A percentile compares a stretch with the other conserved stretches of the same genome.
Evolutionary conservation across 2,888 invertebrate species (phyloP).

Genomic region (Lasioglossum morio): DNA sequence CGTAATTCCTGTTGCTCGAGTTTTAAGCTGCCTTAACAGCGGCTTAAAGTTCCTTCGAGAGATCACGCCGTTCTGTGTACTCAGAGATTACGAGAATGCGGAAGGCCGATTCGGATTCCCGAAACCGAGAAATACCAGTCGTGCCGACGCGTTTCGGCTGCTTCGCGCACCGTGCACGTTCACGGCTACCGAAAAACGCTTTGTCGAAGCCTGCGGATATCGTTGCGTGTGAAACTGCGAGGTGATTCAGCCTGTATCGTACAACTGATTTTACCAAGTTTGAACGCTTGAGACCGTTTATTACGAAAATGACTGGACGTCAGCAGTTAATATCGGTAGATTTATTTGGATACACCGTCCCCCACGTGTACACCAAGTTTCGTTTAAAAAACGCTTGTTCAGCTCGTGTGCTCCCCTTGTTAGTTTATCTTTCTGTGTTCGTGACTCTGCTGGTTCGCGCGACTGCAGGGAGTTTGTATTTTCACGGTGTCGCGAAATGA

Average conservation of each 20-base stretch:
- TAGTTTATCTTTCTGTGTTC: background rate
- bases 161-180: background rate
- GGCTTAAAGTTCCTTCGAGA: conserved; percentile 71
- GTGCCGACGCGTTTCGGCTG: background rate
- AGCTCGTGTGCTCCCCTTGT: background rate
- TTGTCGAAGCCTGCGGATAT: background rate
- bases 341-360: background rate
- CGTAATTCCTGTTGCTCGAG: conserved; percentile 73
- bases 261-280: background rate
- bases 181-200: background rate
- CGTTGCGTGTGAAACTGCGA: background rate
- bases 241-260: background rate
- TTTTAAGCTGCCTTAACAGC: conserved; percentile 74
- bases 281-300: background rate
- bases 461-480: background rate
- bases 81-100: conserved; percentile 64
- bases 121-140: conserved; percentile 54
- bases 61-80: conserved; percentile 65
- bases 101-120: conserved; percentile 56
- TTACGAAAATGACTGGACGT: background rate
- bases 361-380: background rate
- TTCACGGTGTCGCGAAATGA: background rate
- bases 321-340: background rate
- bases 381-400: conserved; percentile 6
- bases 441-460: background rate